These are phyloP conservation scores for Blennius ocellaris DNA, from an alignment of 2,113 vertebrate genomes.

Conservation along the genomic window DNA sequence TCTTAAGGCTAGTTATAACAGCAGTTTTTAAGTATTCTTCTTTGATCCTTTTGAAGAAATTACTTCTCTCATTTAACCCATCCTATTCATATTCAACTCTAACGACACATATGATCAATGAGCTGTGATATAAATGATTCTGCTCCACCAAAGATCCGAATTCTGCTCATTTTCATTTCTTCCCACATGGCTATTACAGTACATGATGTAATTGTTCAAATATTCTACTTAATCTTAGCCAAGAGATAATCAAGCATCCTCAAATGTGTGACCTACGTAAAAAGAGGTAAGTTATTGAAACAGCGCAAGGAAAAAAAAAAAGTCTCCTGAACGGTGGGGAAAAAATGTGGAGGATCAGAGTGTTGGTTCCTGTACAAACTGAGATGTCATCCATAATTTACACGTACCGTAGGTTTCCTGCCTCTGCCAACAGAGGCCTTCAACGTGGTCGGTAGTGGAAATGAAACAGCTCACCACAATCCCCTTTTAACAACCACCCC, in stretches of 20 bases:
- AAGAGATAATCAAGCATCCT: slow-evolving; percentile 20
- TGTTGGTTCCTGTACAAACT: neutral
- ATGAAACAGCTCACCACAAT: slow-evolving; percentile 48
- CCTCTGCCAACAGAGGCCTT: slow-evolving; percentile 3
- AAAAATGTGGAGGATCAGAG: neutral
- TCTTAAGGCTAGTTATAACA: neutral
- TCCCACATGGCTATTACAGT: neutral
- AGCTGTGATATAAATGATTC: neutral
- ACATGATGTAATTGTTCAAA: slow-evolving; percentile 17
- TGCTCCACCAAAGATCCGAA: slow-evolving; percentile 7
- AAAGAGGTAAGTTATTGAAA: neutral
- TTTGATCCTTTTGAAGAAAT: too few relatives aligned
- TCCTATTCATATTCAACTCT: too few relatives aligned
- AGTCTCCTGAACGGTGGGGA: neutral
- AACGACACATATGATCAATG: too few relatives aligned
- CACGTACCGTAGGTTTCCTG: slow-evolving; percentile 4
- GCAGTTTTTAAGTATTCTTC: too few relatives aligned
- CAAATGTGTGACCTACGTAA: neutral
- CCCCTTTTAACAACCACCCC: slow-evolving; percentile 36
- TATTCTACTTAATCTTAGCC: slow-evolving; percentile 18
- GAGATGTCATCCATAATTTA: slow-evolving; percentile 29
- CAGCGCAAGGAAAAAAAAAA: neutral
- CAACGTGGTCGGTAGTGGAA: slow-evolving; percentile 32
- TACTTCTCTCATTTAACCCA: too few relatives aligned
- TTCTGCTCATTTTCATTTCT: neutral